A percentile compares a stretch with the other conserved stretches of the same genome.
phyloP scores from a whole-genome alignment of 2,797 vertebrate species.

The Lepilemur septentrionalis region DNA sequence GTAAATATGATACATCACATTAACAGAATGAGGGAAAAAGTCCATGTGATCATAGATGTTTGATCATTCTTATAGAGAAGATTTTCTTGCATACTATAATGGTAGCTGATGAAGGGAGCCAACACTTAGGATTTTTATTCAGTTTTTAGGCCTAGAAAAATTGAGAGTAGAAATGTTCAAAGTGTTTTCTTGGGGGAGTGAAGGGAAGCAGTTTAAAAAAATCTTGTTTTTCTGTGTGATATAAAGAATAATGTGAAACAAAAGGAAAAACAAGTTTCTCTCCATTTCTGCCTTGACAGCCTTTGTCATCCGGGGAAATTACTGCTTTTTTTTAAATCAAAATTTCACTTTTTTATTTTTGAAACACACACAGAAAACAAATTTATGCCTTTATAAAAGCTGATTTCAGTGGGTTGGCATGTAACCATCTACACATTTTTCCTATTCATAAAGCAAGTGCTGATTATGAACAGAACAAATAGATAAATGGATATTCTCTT shows the following conservation, averaged over 20 bases:
- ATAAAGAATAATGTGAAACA: not conserved
- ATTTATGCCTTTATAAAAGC: not conserved
- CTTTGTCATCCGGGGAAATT: not conserved
- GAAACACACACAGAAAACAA: not conserved
- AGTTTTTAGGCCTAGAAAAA: not conserved
- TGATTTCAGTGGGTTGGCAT: not conserved
- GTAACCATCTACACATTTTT: not conserved
- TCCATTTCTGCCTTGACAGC: not conserved
- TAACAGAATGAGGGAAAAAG: not conserved
- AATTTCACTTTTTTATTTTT: not conserved
- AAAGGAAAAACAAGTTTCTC: not conserved
- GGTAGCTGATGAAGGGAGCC: not conserved
- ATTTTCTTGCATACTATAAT: too few relatives aligned
- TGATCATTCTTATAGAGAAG: not conserved
- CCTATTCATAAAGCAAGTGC: not conserved
- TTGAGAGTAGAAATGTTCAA: not conserved
- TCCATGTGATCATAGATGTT: not conserved
- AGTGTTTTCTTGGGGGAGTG: not conserved
- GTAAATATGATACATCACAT: not conserved
- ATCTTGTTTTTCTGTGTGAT: not conserved
- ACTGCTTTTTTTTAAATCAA: not conserved
- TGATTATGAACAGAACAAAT: not conserved
- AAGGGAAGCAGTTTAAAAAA: not conserved
- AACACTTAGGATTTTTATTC: not conserved
- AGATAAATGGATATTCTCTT: not conserved